Base-by-base conservation (phyloP, 2,888 invertebrate species). In the Tribolium freemani region DNA sequence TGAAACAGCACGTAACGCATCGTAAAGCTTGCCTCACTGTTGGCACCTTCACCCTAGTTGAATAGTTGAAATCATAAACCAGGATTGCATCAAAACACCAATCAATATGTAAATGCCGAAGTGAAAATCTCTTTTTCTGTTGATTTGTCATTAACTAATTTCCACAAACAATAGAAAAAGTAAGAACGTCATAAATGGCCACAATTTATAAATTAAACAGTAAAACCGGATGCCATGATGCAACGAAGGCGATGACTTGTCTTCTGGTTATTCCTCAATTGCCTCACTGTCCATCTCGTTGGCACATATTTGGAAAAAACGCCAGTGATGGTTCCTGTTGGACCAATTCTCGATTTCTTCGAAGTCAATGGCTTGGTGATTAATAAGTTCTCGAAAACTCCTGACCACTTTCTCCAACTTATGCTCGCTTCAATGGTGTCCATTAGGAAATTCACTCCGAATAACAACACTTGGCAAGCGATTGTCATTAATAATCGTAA, bases 371-470 rank as follows among this genome's bases (percentile, higher is more conserved):
- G 77, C 81, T 80, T 70, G 74, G 66, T 79, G 78, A 78, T 80
- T 81, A 81, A 83, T 81, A 83, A 81, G 82, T 85, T 84, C 84
- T 84, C 84, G 84, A 84, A 85, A 84, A 84, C 76, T 82, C 79
- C 79, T 69, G 79, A 80, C 79, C 81, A 85, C 85, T 85, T 85
- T 85, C 85, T 85, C 85, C 81, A 60, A 67, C 69, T 73, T 72
- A 68, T 69, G 72, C 68, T 77, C 77, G 77, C 75, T 82, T 82
- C 81, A 82, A 82, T 80, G 82, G 81, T 79, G 79, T 76, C 70
- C 61, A 70, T 67, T 73, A 70, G 70, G 73, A 73, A 70, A 73
- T 60, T 56, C 31, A 60, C 60, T 61, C 61, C 9, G 70, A 60
- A 48, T 56, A 61, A 45, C 26, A 57, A 70, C 70, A 73, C 70